Evolutionary conservation across 1,140 invertebrate genomes (phyloP), one percentile per base, ranked within the genome.

Genomic region (Leucophenga varia): DNA sequence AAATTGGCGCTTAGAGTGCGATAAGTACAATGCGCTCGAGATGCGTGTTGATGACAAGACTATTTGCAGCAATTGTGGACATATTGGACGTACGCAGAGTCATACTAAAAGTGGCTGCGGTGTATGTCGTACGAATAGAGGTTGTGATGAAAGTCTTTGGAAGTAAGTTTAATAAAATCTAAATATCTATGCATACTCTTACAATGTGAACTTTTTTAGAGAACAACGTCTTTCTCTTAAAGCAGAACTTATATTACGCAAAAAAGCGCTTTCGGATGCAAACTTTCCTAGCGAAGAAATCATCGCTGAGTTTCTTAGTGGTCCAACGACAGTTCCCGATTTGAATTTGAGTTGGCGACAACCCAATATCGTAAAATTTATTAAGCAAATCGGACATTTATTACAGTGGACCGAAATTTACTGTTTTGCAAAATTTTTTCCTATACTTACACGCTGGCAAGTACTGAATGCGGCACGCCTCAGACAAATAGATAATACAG

Each of bases 391-490:
- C 70, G 77, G 76, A 0, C 77, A 76, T 43, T 80, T 85, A 58
- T 64, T 91, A 31, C 77, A 79, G 46, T 93, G 90, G 90, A 80
- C 84, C n/a, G 81, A 85, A 61, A 79, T 83, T 17, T 90, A 91
- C 64, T 80, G 85, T 31, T 83, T 89, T 47, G 82, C 86, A 54
- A 92, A 92, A 74, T 84, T 90, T 50, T 78, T 92, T 43, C 87
- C 89, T 1, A 64, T 93, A 10, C 63, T 88, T 3, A 90, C 86
- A 2, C 80, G 88, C 36, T 89, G 86, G 86, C 85, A 73, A 40
- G 76, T 54, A 53, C 61, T 55, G 34, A 59, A 45, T 39, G 20
- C 17, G 9, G 6, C 2, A n/a, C 34, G 36, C 7, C 22, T 36
- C 10, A 38, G 6, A 10, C 57, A 69, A 20, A 13, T 42, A 1